Percentiles rank a stretch among this genome's conserved stretches.
These are phyloP conservation scores for Phataginus tricuspis DNA, from an alignment of 2,797 vertebrate genomes.

Conservation along the genomic window DNA sequence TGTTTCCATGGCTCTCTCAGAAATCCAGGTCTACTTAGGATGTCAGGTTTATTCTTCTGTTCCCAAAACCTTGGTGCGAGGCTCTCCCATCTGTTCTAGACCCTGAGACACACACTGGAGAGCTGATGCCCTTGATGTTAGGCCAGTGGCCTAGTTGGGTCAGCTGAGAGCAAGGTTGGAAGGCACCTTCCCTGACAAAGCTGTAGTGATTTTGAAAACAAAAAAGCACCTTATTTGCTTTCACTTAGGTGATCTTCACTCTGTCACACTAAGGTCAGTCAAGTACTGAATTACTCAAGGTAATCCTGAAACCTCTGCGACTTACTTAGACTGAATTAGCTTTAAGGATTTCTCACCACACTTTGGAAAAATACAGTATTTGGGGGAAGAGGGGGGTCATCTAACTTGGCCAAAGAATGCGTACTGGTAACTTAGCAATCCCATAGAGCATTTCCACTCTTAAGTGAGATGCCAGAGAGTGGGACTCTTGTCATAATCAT, in stretches of 20 bases:
- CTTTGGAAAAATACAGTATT: not conserved
- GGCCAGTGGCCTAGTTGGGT: not conserved
- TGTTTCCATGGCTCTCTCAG: not conserved
- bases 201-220: not conserved
- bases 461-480: not conserved
- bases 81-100: not conserved
- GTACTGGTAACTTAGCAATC: not conserved
- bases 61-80: not conserved
- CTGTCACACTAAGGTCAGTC: not conserved
- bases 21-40: not conserved
- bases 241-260: not conserved
- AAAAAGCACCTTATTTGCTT: not conserved
- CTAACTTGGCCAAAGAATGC: not conserved
- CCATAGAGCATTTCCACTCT: not conserved
- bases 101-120: not conserved
- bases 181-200: not conserved
- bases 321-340: not conserved
- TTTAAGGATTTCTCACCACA: not conserved
- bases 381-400: not conserved
- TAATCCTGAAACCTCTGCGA: not conserved
- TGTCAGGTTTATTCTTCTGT: not conserved
- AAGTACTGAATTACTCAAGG: not conserved
- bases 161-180: not conserved
- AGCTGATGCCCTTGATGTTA: not conserved
- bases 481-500: not conserved